Base-by-base conservation (phyloP, 2,113 vertebrate species). In the Pseudolaguvia tuberculata region DNA sequence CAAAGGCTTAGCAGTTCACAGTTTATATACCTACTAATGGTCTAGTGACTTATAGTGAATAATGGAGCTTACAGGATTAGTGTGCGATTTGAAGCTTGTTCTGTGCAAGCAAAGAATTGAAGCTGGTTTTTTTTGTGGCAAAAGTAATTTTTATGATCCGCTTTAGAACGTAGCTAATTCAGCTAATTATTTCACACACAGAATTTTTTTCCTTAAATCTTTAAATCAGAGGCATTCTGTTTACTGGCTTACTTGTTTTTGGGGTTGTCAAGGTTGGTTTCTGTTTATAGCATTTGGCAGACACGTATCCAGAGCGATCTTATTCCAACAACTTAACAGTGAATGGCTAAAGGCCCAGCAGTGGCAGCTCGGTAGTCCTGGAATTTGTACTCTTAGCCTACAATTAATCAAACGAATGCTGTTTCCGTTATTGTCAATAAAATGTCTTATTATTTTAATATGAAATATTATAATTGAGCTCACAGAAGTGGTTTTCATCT, bases 11-110 rank as follows among this genome's bases (percentile, higher is more conserved):
- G 48, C 27, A 52, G 23, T n/a, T 23, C 52, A 31, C n/a, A 68
- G 76, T 81, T 75, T 81, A 78, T 72, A 31, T 58, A 15, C 61
- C 47, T 29, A 50, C 23, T 58, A 66, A 55, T n/a, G 42, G 45
- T 20, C 31, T 1, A 42, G 29, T 70, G 67, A 35, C 21, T 55
- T 45, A 45, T 65, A 23, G 35, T 15, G 39, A 63, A 21, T 63
- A n/a, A 45, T 63, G 39, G 45, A 39, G 58, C 58, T 61, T 61
- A 27, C 6, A 27, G 23, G 18, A 27, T 17, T 10, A 18, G 17
- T 51, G n/a, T 31, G 11, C 52, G 27, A 50, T 50, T 50, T 50
- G 12, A 50, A 52, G 20, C 45, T 51, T 2, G 70, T 72, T 25
- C 27, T 35, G 42, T 23, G 12, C 56, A 31, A 31, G 39, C n/a